phyloP scores from a whole-genome alignment of 1,140 invertebrate species.

The Drosophila saltans region DNA sequence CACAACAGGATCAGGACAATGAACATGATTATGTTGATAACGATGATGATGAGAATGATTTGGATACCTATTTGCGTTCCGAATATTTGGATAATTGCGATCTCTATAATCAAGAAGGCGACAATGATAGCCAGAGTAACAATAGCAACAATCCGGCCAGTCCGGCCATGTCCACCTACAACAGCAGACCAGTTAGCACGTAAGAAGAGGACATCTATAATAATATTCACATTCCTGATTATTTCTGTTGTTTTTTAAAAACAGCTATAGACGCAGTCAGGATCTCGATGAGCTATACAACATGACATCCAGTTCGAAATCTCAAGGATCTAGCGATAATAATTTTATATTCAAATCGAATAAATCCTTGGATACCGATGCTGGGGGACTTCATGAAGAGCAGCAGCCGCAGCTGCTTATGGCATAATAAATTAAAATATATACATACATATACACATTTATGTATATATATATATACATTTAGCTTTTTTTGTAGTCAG shows the following conservation, averaged over 20 bases:
- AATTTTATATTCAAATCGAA: constrained; percentile 79
- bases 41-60: constrained; percentile 86
- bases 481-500: constrained; percentile 14
- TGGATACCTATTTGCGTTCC: constrained; percentile 88
- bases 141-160: constrained; percentile 76
- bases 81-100: constrained; percentile 86
- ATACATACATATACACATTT: constrained; percentile 3
- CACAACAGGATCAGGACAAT: constrained; percentile 84
- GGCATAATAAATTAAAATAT: constrained; percentile 42
- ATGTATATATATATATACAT: constrained; percentile 6
- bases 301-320: constrained; percentile 85
- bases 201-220: constrained; percentile 69
- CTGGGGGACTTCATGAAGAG: constrained; percentile 64
- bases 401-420: constrained; percentile 50
- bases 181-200: constrained; percentile 80
- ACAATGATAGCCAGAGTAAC: constrained; percentile 74
- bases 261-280: constrained; percentile 83
- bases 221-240: too few species aligned
- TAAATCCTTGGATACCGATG: constrained; percentile 67
- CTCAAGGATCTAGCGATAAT: constrained; percentile 83
- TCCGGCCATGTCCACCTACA: constrained; percentile 68
- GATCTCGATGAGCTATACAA: constrained; percentile 85
- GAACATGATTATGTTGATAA: constrained; percentile 84
- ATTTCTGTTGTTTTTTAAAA: background rate
- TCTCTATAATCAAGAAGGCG: constrained; percentile 72